phyloP scores from a whole-genome alignment of 2,113 vertebrate genomes.

The Cyanoliseus patagonus region DNA sequence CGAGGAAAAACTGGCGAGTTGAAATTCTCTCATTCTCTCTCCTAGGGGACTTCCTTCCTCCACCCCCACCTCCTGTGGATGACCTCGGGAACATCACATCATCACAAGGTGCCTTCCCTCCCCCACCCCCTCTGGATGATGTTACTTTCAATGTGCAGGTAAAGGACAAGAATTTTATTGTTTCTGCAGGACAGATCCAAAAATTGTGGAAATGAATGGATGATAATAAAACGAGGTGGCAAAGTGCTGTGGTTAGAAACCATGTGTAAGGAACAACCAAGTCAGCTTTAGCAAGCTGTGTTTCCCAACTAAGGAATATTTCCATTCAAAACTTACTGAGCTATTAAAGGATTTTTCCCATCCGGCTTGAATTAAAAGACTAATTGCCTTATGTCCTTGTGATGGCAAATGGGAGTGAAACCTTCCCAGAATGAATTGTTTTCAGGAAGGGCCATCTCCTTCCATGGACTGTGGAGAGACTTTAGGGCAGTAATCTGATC shows the following conservation, averaged over 20 bases:
- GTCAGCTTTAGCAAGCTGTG: constrained; percentile 13
- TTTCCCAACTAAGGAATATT: constrained; percentile 52
- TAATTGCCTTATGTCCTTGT: constrained; percentile 41
- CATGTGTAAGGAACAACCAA: not conserved
- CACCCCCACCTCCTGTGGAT: constrained; percentile 80
- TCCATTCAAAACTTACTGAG: constrained; percentile 38
- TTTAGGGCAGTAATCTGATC: constrained; percentile 45
- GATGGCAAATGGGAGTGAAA: not conserved
- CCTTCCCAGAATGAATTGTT: constrained; percentile 58
- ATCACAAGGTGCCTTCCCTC: constrained; percentile 69
- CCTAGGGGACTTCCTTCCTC: constrained; percentile 78
- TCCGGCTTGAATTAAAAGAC: constrained; percentile 52
- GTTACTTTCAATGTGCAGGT: constrained; percentile 71
- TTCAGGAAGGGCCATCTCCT: constrained; percentile 45
- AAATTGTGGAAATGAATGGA: not conserved
- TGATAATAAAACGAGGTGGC: not conserved
- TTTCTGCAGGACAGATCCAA: not conserved
- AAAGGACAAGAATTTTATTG: not conserved
- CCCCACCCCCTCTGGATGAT: constrained; percentile 67
- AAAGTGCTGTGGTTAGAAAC: constrained; percentile 10
- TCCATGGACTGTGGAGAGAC: constrained; percentile 24
- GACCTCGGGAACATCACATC: constrained; percentile 70
- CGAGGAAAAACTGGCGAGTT: not conserved
- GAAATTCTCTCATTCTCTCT: not conserved
- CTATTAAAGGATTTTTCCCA: constrained; percentile 61